Percentiles rank a stretch among this genome's conserved stretches.
Evolutionary conservation across 2,113 vertebrate genomes (phyloP).

Genomic region (Neolamprologus sp.): DNA sequence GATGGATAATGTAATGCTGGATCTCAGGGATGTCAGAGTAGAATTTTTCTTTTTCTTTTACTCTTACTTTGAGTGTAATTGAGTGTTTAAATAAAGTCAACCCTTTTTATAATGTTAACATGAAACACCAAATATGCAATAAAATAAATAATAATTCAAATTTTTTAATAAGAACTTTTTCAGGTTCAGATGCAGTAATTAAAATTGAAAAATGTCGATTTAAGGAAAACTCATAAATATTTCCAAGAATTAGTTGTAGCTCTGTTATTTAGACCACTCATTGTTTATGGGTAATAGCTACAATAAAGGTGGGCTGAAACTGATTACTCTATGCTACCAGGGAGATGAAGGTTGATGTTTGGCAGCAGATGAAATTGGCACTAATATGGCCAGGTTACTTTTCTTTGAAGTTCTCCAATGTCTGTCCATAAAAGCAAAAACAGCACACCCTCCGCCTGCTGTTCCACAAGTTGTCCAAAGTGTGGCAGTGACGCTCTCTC

Average conservation of each 20-base stretch:
- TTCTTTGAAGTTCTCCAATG: background rate
- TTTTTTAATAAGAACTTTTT: background rate
- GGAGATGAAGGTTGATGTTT: background rate
- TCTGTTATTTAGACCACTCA: background rate
- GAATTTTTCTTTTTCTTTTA: background rate
- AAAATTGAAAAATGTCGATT: background rate
- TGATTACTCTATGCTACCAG: background rate
- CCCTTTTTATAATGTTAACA: background rate
- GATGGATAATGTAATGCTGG: background rate
- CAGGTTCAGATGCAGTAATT: background rate
- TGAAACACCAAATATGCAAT: background rate
- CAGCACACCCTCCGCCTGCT: background rate
- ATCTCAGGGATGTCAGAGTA: background rate
- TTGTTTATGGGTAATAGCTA: background rate
- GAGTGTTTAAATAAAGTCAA: background rate
- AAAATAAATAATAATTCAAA: background rate
- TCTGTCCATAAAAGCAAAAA: background rate
- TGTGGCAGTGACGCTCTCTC: slow-evolving; percentile 48
- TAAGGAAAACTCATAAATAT: background rate
- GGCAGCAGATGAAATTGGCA: background rate
- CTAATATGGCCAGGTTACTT: background rate
- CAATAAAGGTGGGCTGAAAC: background rate
- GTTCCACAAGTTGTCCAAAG: slow-evolving; percentile 1
- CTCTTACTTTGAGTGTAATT: background rate
- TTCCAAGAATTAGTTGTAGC: background rate